A percentile compares a stretch with the other conserved stretches of the same genome.
phyloP scores from a whole-genome alignment of 2,797 vertebrate genomes.

The Buphagus erythrorhynchus region DNA sequence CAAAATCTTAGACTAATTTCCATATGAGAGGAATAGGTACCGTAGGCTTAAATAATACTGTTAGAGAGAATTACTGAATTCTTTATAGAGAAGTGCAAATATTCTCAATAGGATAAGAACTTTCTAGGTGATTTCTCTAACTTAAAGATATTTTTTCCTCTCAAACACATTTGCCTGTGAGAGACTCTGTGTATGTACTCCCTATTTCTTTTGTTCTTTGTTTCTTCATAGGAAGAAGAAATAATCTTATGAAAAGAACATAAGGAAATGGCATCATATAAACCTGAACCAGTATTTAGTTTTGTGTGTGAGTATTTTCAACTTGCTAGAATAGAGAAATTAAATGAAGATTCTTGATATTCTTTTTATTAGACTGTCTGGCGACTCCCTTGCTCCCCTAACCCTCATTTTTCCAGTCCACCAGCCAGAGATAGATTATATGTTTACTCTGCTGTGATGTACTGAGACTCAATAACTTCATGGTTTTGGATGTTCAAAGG shows the following conservation, averaged over 20 bases:
- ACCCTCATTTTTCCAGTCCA: not conserved
- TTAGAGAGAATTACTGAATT: not conserved
- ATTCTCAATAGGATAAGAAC: not conserved
- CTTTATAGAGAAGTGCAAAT: not conserved
- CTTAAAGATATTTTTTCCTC: not conserved
- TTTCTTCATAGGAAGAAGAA: not conserved
- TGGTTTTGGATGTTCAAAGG: not conserved
- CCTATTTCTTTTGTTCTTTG: not conserved
- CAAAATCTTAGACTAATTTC: slow-evolving; percentile 43
- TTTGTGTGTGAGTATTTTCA: not conserved
- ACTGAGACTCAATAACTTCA: not conserved
- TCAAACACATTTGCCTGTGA: not conserved
- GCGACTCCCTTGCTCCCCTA: not conserved
- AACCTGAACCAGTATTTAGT: not conserved
- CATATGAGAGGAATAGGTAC: not conserved
- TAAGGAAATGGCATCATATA: not conserved
- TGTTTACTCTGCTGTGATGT: not conserved
- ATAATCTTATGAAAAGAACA: not conserved
- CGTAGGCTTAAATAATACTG: not conserved
- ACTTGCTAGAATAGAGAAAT: not conserved
- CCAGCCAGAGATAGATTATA: not conserved
- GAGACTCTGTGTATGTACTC: not conserved
- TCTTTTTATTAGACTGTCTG: not conserved
- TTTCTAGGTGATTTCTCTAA: not conserved
- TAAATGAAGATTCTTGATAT: not conserved